Evolutionary conservation across 1,140 invertebrate species (phyloP), one percentile per base, ranked within the genome.

Genomic region (Acyrthosiphon pisum): DNA sequence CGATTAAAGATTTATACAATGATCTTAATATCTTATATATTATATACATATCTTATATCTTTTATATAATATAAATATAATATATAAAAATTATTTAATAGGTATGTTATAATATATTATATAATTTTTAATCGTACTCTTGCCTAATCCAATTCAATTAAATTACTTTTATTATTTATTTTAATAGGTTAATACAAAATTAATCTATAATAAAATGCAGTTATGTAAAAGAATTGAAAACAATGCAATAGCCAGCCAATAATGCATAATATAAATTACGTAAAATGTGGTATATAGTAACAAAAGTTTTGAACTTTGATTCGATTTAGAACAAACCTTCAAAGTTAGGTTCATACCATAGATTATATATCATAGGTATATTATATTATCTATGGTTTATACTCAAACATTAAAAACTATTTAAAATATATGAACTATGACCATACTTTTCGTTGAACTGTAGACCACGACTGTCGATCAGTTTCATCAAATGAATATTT

Each of bases 361-460:
- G 4, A 41, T n/a, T n/a, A n/a, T n/a, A n/a, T n/a, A n/a, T n/a
- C n/a, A n/a, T n/a, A n/a, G n/a, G n/a, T n/a, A n/a, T 41, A 41
- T 4, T 41, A 2, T 41, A 41, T 41, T 41, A 41, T 41, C 4
- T 41, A 41, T 41, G 30, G n/a, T 76, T n/a, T 4, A 4, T 14
- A 6, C 26, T 14, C 60, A 6, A 68, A 68, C 30, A 4, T 68
- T 68, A n/a, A n/a, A 1, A 30, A 76, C 30, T 76, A 76, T 76
- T n/a, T 76, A 76, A 83, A 50, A 89, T 89, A 1, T 53, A 53
- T 53, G 22, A 53, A 83, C 81, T 53, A 53, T 53, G 22, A 53
- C 53, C 81, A 30, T 88, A 93, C 93, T 92, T 92, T 92, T 89
- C 93, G 83, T 53, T 93, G 93, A 46, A 93, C 14, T 1, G 35